phyloP scores from a whole-genome alignment of 2,888 invertebrate species.

The Plusia festucae region DNA sequence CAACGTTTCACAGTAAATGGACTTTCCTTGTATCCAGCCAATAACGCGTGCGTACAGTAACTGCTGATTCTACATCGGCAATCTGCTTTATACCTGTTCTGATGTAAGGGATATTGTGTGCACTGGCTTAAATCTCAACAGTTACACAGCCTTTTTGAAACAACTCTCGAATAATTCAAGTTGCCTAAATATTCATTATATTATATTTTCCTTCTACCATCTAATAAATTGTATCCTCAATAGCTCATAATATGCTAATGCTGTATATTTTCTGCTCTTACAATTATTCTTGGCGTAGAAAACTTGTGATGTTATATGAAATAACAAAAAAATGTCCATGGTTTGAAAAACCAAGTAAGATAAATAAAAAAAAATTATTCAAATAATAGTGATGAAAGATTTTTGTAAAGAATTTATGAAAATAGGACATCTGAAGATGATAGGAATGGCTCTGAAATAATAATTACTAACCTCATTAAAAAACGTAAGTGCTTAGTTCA shows the following conservation, averaged over 20 bases:
- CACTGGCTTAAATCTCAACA: not conserved
- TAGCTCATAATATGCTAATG: conserved; percentile 1
- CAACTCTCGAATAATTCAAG: not conserved
- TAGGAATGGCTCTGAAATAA: not conserved
- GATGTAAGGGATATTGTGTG: conserved; percentile 8
- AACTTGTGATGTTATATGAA: not conserved
- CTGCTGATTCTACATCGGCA: conserved; percentile 12
- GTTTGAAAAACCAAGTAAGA: no score
- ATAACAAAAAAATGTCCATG: not conserved
- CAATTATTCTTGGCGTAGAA: not conserved
- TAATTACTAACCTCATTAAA: not conserved
- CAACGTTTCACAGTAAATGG: conserved; percentile 58
- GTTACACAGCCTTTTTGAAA: not conserved
- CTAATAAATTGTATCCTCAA: conserved; percentile 1
- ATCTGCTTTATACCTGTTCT: conserved; percentile 22
- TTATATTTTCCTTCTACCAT: conserved; percentile 4
- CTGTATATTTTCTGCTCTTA: not conserved
- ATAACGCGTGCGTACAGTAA: conserved; percentile 47
- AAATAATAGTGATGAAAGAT: not conserved
- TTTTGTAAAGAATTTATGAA: not conserved
- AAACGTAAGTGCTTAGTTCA: not conserved
- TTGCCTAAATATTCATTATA: not conserved
- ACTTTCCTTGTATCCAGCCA: conserved; percentile 63
- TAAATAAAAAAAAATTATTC: not conserved
- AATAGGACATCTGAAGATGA: not conserved